Evolutionary conservation across 2,888 invertebrate species (phyloP), one percentile per base, ranked within the genome.

Genomic region (Melanotus villosus): DNA sequence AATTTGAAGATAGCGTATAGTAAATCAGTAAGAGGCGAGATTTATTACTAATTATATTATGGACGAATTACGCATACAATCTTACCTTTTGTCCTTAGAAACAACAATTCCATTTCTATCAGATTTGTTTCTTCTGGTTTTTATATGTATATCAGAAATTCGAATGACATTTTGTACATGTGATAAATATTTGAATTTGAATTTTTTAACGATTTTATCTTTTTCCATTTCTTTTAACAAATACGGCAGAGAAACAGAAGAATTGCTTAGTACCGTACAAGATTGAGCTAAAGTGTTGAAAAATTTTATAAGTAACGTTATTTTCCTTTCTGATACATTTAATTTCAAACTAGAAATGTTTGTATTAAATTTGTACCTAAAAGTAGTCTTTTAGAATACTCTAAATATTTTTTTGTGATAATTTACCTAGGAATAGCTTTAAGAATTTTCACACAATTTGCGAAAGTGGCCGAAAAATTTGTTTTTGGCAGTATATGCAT

Each of bases 361-460:
- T 38, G 93, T 87, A 80, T 92, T 93, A 54, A 94, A 86, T 85
- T 94, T 94, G 79, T 92, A 91, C 81, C 93, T 93, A 43, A 52
- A 67, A 67, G 3, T 23, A 19, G 26, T 30, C 2, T 10, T 10
- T 6, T 34, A 34, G 3, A 34, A 34, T 34, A 10, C 34, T 3
- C 26, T 26, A 26, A 7, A 3, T 7, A 7, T 26, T 26, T 26
- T 26, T 5, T 26, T 21, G 19, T 45, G 7, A n/a, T 9, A 57
- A 73, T 70, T 75, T 77, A 83, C 83, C 78, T 80, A n/a, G 85
- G 84, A 68, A 85, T 79, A 32, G 82, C 80, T 68, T 78, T 79
- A 9, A 83, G 72, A 32, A 75, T 68, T 72, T 80, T 79, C 5
- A 80, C 77, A 36, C 82, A 82, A 21, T 76, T 70, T 2, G 84